Percentiles rank a stretch among this genome's conserved stretches.
phyloP scores from a whole-genome alignment of 1,140 invertebrate species.

The Chrysopa pallens region DNA sequence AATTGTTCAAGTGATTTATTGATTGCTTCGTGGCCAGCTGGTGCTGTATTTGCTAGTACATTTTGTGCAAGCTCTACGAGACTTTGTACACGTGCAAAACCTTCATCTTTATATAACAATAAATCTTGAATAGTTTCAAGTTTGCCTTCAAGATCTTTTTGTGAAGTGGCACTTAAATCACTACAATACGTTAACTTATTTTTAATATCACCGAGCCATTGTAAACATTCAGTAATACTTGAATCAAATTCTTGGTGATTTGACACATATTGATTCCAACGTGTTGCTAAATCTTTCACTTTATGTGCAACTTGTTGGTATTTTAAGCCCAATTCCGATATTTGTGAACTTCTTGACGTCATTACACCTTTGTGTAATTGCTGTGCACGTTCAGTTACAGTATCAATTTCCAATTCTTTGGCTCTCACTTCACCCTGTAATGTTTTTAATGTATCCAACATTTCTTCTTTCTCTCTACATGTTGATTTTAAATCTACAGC shows the following conservation, averaged over 20 bases:
- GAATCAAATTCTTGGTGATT: constrained; percentile 78
- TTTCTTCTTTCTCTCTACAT: constrained; percentile 63
- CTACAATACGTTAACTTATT: constrained; percentile 71
- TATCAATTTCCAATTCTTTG: constrained; percentile 84
- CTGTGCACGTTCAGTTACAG: constrained; percentile 78
- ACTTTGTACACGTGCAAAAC: constrained; percentile 69
- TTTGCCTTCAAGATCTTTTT: constrained; percentile 73
- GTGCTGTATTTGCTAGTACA: constrained; percentile 83
- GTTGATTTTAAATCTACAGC: constrained; percentile 75
- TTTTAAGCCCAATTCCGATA: constrained; percentile 74
- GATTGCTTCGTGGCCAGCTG: constrained; percentile 67
- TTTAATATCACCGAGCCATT: constrained; percentile 72
- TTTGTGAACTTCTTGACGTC: constrained; percentile 45
- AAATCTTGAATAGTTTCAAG: constrained; percentile 71
- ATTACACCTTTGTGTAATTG: constrained; percentile 51
- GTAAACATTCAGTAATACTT: constrained; percentile 55
- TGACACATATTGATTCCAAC: constrained; percentile 83
- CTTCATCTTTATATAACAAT: constrained; percentile 76
- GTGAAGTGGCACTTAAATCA: constrained; percentile 58
- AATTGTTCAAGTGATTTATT: constrained; percentile 65
- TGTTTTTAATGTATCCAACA: constrained; percentile 57
- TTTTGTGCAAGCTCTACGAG: constrained; percentile 77
- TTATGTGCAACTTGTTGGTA: constrained; percentile 80
- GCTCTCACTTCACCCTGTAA: constrained; percentile 77
- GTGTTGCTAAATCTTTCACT: constrained; percentile 74